Percentiles rank a stretch among this genome's conserved stretches.
These are phyloP conservation scores for Parazoanthus swiftii DNA, from an alignment of 92 coral and sea anemone genomes.

Conservation along the genomic window DNA sequence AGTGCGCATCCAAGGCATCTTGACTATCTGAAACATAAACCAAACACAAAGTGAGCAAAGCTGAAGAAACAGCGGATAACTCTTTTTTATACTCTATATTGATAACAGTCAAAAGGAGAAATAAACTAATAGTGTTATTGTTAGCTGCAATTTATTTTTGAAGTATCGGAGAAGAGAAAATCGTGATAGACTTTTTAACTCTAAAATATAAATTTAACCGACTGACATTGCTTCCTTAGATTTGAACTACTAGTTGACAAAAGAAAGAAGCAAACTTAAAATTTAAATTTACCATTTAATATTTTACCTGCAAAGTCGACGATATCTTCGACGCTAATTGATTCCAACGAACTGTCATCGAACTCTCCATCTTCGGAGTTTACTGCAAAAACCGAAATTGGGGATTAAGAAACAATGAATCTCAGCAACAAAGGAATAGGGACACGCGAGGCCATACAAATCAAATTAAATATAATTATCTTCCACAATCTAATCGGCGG, in stretches of 20 bases:
- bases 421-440: conserved; percentile 28
- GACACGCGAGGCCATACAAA: conserved; percentile 19
- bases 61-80: not conserved
- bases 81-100: not conserved
- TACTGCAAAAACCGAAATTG: conserved; percentile 15
- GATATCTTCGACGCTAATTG: conserved; percentile 40
- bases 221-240: not conserved
- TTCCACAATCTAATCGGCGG: conserved; percentile 13
- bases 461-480: conserved; percentile 24
- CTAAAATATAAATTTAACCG: not conserved
- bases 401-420: conserved; percentile 21
- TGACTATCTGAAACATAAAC: conserved; percentile 22
- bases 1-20: conserved; percentile 39
- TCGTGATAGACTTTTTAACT: not conserved
- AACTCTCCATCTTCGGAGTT: conserved; percentile 44
- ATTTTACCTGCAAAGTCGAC: conserved; percentile 43
- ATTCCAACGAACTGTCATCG: conserved; percentile 43
- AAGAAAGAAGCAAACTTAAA: not conserved
- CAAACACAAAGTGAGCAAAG: not conserved
- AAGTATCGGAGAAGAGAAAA: not conserved
- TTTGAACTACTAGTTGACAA: not conserved
- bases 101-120: not conserved
- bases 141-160: not conserved
- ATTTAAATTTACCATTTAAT: not conserved
- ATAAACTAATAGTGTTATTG: no score